Percentiles rank a stretch among this genome's conserved stretches.
Conservation (phyloP, 1,140 invertebrate genomes). For the Drosophila neocordata region DNA sequence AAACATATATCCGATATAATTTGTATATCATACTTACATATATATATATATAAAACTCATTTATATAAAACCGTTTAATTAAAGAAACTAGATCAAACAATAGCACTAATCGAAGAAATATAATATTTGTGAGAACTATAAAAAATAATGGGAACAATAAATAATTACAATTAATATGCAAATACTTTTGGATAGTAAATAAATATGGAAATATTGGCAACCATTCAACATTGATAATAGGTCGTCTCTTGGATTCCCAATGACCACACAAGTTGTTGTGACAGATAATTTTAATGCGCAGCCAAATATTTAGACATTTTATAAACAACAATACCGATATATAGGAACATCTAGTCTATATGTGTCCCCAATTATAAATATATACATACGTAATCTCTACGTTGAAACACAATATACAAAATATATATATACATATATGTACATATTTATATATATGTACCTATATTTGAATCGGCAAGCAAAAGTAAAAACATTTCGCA, state of each 20-base stretch:
- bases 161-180: no score
- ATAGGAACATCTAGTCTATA: not conserved
- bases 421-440: not conserved
- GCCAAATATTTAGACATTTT: constrained; percentile 43
- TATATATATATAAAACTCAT: no score
- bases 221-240: constrained; percentile 12
- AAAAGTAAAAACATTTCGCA: constrained; percentile 17
- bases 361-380: not conserved
- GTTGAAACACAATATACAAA: no score
- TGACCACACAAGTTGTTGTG: constrained; percentile 24
- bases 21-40: no score
- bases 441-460: not conserved
- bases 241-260: not conserved
- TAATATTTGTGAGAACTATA: no score
- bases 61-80: no score
- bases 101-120: no score
- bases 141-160: no score
- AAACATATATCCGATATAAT: no score
- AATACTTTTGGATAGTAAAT: not conserved
- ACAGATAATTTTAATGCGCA: constrained; percentile 39
- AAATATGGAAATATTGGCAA: constrained; percentile 5
- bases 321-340: constrained; percentile 13
- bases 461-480: not conserved
- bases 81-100: no score
- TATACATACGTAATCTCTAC: not conserved